Evolutionary conservation across 2,113 vertebrate genomes (phyloP), one percentile per base, ranked within the genome.

Genomic region (Hemicordylus capensis): DNA sequence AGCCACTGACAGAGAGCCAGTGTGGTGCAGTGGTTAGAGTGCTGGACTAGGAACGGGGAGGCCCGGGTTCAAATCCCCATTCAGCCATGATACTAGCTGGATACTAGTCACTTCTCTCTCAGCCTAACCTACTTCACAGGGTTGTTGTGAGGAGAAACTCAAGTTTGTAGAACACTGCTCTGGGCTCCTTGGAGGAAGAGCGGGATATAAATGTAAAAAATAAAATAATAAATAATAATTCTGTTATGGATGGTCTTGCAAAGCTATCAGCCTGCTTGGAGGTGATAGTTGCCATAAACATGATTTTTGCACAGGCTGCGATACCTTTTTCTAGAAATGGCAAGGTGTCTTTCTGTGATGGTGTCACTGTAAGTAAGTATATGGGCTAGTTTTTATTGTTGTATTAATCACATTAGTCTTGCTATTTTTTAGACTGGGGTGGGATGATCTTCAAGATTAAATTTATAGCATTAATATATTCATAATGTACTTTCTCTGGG

Each of bases 291-390:
- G 66, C 39, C 58, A n/a, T 28, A 66, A n/a, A 10, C 22, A 44
- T 56, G 31, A 67, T n/a, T 85, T 58, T 58, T 51, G 20, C 31
- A 54, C 39, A 44, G 51, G 44, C 10, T 66, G 58, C 8, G 24
- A 84, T 70, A 81, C 70, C 76, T 89, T 82, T 37, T 89, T 44
- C 12, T 75, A 48, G 86, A 87, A 86, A 54, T 88, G 59, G 77
- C 39, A 1, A 48, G n/a, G 63, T 84, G 74, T 74, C 80, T 90
- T 90, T 42, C 34, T 4, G 9, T 44, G 59, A 69, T 31, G 28
- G 19, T 42, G n/a, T 48, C 12, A 17, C 9, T 42, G 31, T n/a
- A 51, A 44, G 34, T 48, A 39, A 37, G 2, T 39, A 58, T 20
- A 22, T n/a, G 28, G 64, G 4, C 10, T 66, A n/a, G 2, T 67